Evolutionary conservation across 2,113 vertebrate species (phyloP).

Genomic region (Sciurus niger): DNA sequence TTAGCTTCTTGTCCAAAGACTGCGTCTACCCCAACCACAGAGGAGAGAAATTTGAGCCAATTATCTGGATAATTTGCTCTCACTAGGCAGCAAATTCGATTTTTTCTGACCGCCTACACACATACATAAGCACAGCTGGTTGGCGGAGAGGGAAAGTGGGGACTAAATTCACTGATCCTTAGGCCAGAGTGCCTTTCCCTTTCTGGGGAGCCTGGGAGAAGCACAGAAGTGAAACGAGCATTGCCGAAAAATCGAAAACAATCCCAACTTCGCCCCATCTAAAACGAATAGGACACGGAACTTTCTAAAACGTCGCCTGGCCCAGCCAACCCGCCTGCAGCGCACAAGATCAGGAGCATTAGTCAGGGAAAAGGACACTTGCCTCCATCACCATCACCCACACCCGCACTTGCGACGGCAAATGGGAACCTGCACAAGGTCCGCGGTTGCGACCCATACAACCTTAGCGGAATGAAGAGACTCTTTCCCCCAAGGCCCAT

Average conservation of each 20-base stretch:
- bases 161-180: conserved; percentile 45
- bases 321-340: conserved; percentile 60
- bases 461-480: not conserved
- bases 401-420: accelerated
- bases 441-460: accelerated
- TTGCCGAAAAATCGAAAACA: conserved; percentile 17
- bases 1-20: conserved; percentile 48
- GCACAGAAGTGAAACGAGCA: not conserved
- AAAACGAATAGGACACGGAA: conserved; percentile 19
- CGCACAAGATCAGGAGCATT: not conserved
- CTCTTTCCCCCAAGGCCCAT: not conserved
- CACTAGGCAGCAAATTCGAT: conserved; percentile 77
- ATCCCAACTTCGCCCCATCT: not conserved
- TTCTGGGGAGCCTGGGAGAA: not conserved
- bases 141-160: not conserved
- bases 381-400: not conserved
- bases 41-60: conserved; percentile 75
- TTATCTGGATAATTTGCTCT: conserved; percentile 82
- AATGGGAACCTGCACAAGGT: not conserved
- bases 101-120: conserved; percentile 63
- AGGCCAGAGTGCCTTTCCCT: not conserved
- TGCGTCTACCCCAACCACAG: conserved; percentile 11
- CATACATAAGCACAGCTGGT: conserved; percentile 45
- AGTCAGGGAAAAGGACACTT: not conserved
- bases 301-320: not conserved